Evolutionary conservation across 2,888 invertebrate species (phyloP).

Genomic region (Danaus chrysippus): DNA sequence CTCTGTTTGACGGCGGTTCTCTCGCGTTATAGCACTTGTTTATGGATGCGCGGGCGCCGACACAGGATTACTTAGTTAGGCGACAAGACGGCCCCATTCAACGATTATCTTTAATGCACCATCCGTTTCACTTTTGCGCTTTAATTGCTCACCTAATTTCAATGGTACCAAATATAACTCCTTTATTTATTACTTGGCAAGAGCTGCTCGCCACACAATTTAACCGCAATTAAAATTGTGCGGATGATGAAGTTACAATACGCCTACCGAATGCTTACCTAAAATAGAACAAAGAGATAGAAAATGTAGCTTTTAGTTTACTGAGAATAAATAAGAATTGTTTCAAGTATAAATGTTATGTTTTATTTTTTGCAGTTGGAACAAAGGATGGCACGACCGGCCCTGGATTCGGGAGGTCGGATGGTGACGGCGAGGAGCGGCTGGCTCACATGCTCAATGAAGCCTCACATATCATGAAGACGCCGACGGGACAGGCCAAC

Average conservation of each 20-base stretch:
- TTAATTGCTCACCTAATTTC: conserved; percentile 76
- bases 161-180: conserved; percentile 76
- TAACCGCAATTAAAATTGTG: conserved; percentile 69
- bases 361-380: conserved; percentile 76
- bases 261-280: conserved; percentile 32
- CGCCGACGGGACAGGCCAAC: conserved; percentile 67
- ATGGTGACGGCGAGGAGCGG: conserved; percentile 91
- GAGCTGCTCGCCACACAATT: conserved; percentile 58
- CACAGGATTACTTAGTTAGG: conserved; percentile 73
- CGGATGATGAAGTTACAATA: conserved; percentile 44
- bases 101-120: conserved; percentile 65
- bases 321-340: neutral
- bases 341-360: neutral
- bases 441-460: conserved; percentile 96
- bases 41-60: conserved; percentile 68
- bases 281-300: conserved; percentile 29
- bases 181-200: conserved; percentile 75
- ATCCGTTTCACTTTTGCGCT: conserved; percentile 55
- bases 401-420: conserved; percentile 87
- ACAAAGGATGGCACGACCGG: conserved; percentile 87
- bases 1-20: conserved; percentile 69
- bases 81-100: conserved; percentile 72
- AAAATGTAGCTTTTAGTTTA: conserved; percentile 7
- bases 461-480: conserved; percentile 93
- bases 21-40: conserved; percentile 71